These are phyloP conservation scores for Isaurus tuberculatus DNA, from an alignment of 92 coral and sea anemone species.

Conservation along the genomic window DNA sequence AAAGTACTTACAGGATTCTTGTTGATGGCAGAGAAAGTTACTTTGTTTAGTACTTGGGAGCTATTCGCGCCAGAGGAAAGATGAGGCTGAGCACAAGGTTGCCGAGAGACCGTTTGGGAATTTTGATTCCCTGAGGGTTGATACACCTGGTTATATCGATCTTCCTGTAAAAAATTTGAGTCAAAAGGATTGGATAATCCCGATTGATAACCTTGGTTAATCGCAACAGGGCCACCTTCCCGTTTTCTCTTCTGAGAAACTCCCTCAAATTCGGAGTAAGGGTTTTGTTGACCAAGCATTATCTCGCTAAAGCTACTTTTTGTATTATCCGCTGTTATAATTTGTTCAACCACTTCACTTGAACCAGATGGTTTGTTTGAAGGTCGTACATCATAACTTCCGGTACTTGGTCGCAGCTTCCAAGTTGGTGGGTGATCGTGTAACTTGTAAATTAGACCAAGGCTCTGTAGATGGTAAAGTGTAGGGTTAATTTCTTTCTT, in stretches of 20 bases:
- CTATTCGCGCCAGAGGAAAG: conserved; percentile 35
- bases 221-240: conserved; percentile 12
- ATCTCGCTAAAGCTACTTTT: background rate
- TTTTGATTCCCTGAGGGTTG: background rate
- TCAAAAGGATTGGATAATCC: background rate
- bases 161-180: background rate
- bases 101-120: conserved; percentile 4
- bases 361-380: background rate
- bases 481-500: conserved; percentile 91
- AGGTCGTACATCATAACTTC: conserved; percentile 26
- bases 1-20: conserved; percentile 96
- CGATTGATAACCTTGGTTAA: background rate
- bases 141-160: background rate
- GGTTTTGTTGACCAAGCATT: conserved; percentile 12
- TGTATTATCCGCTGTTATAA: conserved; percentile 30
- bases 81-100: background rate
- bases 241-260: conserved; percentile 42
- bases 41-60: conserved; percentile 75
- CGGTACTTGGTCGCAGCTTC: conserved; percentile 67
- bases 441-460: conserved; percentile 79
- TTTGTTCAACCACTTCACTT: background rate
- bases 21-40: conserved; percentile 84
- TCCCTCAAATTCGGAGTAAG: conserved; percentile 42
- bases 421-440: conserved; percentile 95
- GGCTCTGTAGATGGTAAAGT: conserved; percentile 74